Evolutionary conservation across 2,797 vertebrate species (phyloP).

Genomic region (Podargus strigoides): DNA sequence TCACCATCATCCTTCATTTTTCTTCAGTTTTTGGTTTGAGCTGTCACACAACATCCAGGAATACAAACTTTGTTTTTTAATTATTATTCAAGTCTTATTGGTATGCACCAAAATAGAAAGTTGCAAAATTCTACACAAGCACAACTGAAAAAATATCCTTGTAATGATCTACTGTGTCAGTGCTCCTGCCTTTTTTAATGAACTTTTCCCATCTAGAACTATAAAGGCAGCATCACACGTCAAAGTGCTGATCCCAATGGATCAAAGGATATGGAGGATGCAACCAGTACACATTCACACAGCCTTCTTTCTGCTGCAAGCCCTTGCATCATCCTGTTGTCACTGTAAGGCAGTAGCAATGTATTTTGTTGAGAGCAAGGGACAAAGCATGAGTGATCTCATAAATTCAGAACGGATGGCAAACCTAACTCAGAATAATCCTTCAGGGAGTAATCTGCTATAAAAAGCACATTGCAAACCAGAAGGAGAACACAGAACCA

Average conservation of each 20-base stretch:
- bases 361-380: not conserved
- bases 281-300: not conserved
- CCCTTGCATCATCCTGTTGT: not conserved
- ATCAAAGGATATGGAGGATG: not conserved
- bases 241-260: accelerated
- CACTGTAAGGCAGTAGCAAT: not conserved
- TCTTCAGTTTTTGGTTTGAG: not conserved
- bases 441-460: not conserved
- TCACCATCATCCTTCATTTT: not conserved
- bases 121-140: not conserved
- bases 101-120: not conserved
- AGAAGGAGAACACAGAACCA: too few relatives aligned
- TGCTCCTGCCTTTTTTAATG: not conserved
- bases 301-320: not conserved
- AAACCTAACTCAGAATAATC: not conserved
- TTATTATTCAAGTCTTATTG: not conserved
- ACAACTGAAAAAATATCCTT: not conserved
- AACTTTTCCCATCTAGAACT: not conserved
- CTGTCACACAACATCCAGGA: not conserved
- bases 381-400: not conserved
- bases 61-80: not conserved
- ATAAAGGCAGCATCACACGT: not conserved
- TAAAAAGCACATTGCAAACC: not conserved
- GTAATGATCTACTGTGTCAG: not conserved
- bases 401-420: not conserved